Percentiles rank a stretch among this genome's conserved stretches.
These are phyloP conservation scores for Trachelus iudaicus DNA, from an alignment of 2,888 invertebrate genomes.

Conservation along the genomic window DNA sequence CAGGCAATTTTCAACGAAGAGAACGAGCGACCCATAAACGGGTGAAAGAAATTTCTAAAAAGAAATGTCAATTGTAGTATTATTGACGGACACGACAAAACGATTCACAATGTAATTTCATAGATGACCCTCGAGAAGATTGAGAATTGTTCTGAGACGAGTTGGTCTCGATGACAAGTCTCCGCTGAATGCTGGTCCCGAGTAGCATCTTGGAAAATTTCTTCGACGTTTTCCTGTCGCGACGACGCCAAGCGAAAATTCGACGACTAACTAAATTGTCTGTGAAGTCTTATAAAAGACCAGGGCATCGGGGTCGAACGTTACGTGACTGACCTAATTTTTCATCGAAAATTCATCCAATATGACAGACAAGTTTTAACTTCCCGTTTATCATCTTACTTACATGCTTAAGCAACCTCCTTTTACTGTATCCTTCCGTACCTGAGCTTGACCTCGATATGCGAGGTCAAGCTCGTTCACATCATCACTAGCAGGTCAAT, in stretches of 20 bases:
- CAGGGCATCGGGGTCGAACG: neutral
- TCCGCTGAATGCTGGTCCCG: neutral
- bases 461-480: too few relatives aligned
- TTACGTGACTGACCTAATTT: neutral
- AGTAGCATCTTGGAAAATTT: neutral
- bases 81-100: neutral
- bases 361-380: neutral
- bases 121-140: neutral
- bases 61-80: neutral
- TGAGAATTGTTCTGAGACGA: neutral
- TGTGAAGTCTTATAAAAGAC: neutral
- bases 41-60: neutral
- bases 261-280: neutral
- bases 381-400: neutral
- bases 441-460: too few relatives aligned
- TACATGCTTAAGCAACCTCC: neutral
- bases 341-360: neutral
- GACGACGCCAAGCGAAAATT: neutral
- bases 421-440: too few relatives aligned
- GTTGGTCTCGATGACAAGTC: neutral
- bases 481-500: too few relatives aligned
- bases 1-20: neutral
- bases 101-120: neutral
- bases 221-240: neutral
- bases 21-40: neutral